Base-by-base conservation (phyloP, 37 sponge, comb jelly and placozoan species). In the Petrosia ficiformis region DNA sequence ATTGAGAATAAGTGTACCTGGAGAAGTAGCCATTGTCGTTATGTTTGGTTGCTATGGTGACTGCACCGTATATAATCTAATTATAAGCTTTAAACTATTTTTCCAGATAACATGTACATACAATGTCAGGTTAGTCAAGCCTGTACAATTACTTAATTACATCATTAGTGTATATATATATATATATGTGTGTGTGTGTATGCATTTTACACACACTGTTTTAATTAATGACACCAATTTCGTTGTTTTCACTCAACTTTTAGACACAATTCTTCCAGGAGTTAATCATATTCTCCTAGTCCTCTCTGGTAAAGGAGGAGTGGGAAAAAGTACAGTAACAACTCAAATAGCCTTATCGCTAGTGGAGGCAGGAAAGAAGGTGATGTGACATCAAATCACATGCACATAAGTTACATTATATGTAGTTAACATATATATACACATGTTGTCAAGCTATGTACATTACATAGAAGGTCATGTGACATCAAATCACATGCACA, bases 251-350 rank as follows among this genome's bases (percentile, higher is more conserved):
- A 8, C n/a, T 64, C 8, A 11, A 22, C 11, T 28, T 26, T 10
- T 29, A 29, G 65, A 48, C 14, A 19, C 54, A 48, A 16, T 48
- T 48, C 16, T 48, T 10, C 54, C 54, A 48, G 54, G 54, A 48
- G 16, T 48, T 19, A 16, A 48, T 10, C 89, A 95, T 81, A 95
- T 88, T 70, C 75, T 95, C 24, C 74, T 95, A 24, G 85, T 95
- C 21, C 85, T 98, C 28, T 98, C 99, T 63, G 99, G 99, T 30
- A 98, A 98, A 77, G 99, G 99, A 48, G 99, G 99, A 30, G 99
- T 98, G 25, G 99, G 99, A 1, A 98, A 98, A 85, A 98, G 96
- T 65, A 98, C 97, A 4, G 84, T 98, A 26, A 66, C 99, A 34
- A 91, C 97, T 35, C 94, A 95, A n/a, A 68, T 98, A 25, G 96